A percentile compares a stretch with the other conserved stretches of the same genome.
phyloP scores from a whole-genome alignment of 2,888 invertebrate species.

The Stenodema calcarata region DNA sequence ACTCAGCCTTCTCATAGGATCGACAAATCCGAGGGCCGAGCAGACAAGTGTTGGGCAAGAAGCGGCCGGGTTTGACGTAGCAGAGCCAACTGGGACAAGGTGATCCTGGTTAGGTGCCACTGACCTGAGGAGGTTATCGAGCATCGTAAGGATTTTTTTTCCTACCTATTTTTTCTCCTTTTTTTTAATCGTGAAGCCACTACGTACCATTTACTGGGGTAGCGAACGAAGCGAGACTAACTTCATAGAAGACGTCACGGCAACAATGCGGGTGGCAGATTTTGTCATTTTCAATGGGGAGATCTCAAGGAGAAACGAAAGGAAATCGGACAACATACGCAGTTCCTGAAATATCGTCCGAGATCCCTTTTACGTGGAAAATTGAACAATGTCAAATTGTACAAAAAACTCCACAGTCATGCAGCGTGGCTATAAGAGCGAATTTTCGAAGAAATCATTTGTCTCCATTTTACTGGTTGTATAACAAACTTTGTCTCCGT shows the following conservation, averaged over 20 bases:
- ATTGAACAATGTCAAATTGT: too few species aligned
- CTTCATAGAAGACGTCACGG: not conserved
- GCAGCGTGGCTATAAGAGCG: too few species aligned
- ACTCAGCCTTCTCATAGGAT: not conserved
- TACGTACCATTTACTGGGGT: not conserved
- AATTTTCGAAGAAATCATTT: too few species aligned
- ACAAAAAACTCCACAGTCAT: too few species aligned
- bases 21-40: not conserved
- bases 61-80: not conserved
- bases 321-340: not conserved
- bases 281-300: not conserved
- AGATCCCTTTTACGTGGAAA: too few species aligned
- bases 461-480: too few species aligned
- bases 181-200: not conserved
- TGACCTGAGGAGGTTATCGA: slow-evolving; percentile 42
- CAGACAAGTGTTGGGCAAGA: slow-evolving; percentile 39
- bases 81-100: slow-evolving; percentile 45
- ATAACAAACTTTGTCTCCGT: too few species aligned
- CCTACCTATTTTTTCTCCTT: not conserved
- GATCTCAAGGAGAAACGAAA: not conserved
- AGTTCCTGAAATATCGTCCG: too few species aligned
- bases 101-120: slow-evolving; percentile 40
- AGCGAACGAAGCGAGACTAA: not conserved
- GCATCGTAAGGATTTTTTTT: slow-evolving; percentile 16
- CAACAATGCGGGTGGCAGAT: not conserved